Percentiles rank a stretch among this genome's conserved stretches.
Evolutionary conservation across 1,140 invertebrate species (phyloP).

Genomic region (Apis dorsata): DNA sequence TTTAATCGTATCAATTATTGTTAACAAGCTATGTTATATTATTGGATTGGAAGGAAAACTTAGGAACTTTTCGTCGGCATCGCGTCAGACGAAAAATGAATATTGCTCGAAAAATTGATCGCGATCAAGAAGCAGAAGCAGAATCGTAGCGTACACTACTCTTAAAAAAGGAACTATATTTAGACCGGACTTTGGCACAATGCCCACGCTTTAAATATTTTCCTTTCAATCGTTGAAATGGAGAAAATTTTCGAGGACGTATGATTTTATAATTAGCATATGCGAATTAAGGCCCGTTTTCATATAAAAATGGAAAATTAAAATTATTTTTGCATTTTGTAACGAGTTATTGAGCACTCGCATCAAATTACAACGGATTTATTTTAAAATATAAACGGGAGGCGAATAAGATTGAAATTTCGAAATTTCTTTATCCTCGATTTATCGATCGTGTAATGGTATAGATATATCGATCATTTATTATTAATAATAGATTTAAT

Average conservation of each 20-base stretch:
- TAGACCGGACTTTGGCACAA: constrained; percentile 68
- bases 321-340: background rate
- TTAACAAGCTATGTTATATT: no score
- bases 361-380: background rate
- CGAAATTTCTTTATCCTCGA: background rate
- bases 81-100: background rate
- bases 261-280: background rate
- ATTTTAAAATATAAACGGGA: background rate
- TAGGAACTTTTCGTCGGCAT: no score
- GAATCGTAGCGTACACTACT: constrained; percentile 27
- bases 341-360: background rate
- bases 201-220: constrained; percentile 70
- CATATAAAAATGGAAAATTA: background rate
- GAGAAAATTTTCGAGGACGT: constrained; percentile 49
- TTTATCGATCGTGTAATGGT: background rate
- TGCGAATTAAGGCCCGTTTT: background rate
- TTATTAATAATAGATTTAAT: constrained; percentile 14
- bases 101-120: background rate
- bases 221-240: constrained; percentile 64
- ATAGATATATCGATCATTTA: background rate
- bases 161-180: constrained; percentile 72
- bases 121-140: constrained; percentile 1
- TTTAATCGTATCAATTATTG: no score
- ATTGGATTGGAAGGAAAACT: no score
- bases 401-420: background rate